Conservation (phyloP, 2,113 vertebrate species). For the Sorex fumeus region DNA sequence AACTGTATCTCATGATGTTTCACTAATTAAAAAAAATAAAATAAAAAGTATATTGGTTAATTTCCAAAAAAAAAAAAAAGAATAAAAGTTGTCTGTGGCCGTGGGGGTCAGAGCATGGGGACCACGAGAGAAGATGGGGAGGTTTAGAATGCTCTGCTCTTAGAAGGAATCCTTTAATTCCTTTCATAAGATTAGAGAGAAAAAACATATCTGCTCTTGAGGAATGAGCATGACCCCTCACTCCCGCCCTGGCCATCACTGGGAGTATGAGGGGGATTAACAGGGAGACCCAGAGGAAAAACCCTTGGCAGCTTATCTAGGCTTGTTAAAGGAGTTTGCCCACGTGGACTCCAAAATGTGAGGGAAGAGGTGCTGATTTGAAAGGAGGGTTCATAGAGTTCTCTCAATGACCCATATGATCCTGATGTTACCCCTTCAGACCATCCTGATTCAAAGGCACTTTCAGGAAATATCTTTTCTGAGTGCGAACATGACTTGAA, state of each 20-base stretch:
- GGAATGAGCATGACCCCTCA: background rate
- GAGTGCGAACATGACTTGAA: background rate
- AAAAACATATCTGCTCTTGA: background rate
- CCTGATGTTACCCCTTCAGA: background rate
- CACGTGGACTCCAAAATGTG: background rate
- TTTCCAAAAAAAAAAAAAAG: too few relatives aligned
- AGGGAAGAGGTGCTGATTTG: background rate
- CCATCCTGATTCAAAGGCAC: background rate
- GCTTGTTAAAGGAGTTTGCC: background rate
- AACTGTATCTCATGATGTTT: too few relatives aligned
- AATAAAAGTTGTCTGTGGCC: too few relatives aligned
- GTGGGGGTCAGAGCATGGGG: background rate
- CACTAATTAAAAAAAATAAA: too few relatives aligned
- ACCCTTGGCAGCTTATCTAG: background rate
- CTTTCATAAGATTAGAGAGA: background rate
- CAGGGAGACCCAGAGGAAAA: background rate
- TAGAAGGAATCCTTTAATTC: background rate
- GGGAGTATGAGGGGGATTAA: background rate
- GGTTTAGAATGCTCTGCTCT: too few relatives aligned
- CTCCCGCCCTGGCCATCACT: background rate
- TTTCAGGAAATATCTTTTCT: background rate
- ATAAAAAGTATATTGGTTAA: too few relatives aligned
- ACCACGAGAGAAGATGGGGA: background rate
- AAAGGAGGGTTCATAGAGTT: too few relatives aligned
- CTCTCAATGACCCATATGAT: background rate